phyloP scores from a whole-genome alignment of 2,888 invertebrate genomes.

The Drosophila rellima region DNA sequence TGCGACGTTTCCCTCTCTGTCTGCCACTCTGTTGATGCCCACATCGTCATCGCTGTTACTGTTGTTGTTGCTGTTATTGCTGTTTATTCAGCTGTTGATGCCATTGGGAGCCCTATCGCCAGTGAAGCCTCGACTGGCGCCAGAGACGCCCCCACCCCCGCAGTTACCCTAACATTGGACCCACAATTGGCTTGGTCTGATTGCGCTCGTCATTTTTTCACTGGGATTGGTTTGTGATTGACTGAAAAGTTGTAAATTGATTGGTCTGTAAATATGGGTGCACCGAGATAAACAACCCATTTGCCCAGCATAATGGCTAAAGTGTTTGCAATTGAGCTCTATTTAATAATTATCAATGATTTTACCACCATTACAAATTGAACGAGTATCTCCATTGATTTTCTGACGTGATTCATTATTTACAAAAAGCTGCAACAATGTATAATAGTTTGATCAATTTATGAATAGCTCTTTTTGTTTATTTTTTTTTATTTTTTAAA shows the following conservation, averaged over 20 bases:
- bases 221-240: slow-evolving; percentile 68
- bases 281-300: slow-evolving; percentile 57
- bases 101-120: slow-evolving; percentile 23
- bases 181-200: slow-evolving; percentile 70
- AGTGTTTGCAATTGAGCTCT: slow-evolving; percentile 28
- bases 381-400: background rate
- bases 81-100: slow-evolving; percentile 71
- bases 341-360: slow-evolving; percentile 25
- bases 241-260: slow-evolving; percentile 69
- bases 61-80: slow-evolving; percentile 13
- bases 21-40: slow-evolving; percentile 30
- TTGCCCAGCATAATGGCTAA: slow-evolving; percentile 29
- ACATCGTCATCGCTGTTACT: background rate
- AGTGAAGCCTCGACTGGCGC: slow-evolving; percentile 52
- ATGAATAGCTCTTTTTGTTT: background rate
- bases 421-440: background rate
- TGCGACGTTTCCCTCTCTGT: slow-evolving; percentile 29
- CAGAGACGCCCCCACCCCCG: slow-evolving; percentile 19
- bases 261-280: slow-evolving; percentile 55
- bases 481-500: background rate
- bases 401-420: background rate
- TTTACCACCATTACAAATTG: background rate
- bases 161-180: slow-evolving; percentile 21
- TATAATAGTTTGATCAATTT: background rate
- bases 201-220: slow-evolving; percentile 60